phyloP scores from a whole-genome alignment of 2,888 invertebrate species.

The Sinodicranocentrus sp. region DNA sequence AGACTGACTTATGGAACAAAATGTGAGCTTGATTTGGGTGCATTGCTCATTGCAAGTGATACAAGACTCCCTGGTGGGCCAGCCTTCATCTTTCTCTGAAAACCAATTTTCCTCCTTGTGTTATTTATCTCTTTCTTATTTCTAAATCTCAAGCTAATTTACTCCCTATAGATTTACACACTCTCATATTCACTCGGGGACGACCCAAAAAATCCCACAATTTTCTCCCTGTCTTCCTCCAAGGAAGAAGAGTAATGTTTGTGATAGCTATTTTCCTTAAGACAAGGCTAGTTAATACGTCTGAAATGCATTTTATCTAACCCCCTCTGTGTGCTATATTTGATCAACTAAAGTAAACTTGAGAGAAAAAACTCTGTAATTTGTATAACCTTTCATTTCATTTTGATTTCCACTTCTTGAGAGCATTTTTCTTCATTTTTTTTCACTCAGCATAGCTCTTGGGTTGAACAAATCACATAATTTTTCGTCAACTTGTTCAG shows the following conservation, averaged over 20 bases:
- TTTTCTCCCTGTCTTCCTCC: conserved; percentile 29
- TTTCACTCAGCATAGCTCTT: no score
- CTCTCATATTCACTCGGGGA: background rate
- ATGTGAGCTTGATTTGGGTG: background rate
- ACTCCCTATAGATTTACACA: conserved; percentile 53
- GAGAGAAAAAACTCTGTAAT: conserved; percentile 8
- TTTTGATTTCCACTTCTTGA: background rate
- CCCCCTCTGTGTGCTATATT: conserved; percentile 61
- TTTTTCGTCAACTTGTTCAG: conserved; percentile 2
- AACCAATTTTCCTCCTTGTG: conserved; percentile 69
- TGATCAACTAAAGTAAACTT: conserved; percentile 47
- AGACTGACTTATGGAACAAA: no score
- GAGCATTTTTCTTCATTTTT: no score
- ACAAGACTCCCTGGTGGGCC: conserved; percentile 50
- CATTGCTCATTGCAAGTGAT: conserved; percentile 48
- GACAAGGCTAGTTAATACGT: no score
- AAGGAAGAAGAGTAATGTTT: conserved; percentile 32
- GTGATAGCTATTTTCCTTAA: conserved; percentile 23
- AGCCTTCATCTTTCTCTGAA: conserved; percentile 66
- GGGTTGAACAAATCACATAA: background rate
- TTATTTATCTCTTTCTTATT: conserved; percentile 70
- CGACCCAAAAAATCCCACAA: background rate
- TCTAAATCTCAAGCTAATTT: conserved; percentile 52
- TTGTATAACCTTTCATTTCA: background rate
- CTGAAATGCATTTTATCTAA: conserved; percentile 20